Evolutionary conservation across 2,797 vertebrate genomes (phyloP), one percentile per base, ranked within the genome.

Genomic region (Sebastes hubbsi): DNA sequence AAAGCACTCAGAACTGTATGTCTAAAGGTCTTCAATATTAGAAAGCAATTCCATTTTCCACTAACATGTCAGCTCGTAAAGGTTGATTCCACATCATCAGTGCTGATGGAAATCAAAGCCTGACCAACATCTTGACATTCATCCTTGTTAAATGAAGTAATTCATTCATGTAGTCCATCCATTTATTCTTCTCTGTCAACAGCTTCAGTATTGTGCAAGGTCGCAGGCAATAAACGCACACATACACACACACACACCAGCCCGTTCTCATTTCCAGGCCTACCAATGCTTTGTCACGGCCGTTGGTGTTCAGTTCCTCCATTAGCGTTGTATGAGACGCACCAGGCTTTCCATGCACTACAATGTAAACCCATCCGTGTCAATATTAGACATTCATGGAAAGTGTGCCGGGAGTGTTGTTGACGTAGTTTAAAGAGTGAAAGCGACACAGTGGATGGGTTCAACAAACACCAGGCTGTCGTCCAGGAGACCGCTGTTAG

Each of bases 61-160:
- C 1, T 7, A 25, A 56, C 9, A 20, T 13, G 38, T 59, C 8
- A 34, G 18, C 72, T 81, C 34, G 36, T 8, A 27, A 71, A 34
- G 56, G 61, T 73, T 46, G 69, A 42, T 13, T 46, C 3, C 8
- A 22, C 60, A 66, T 62, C 34, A 25, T 62, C 34, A 25, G 13
- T 16, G 49, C n/a, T 24, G 64, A 73, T 30, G 24, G 18, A 65
- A 60, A 20, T 56, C 66, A 72, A 68, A 72, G 32, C 16, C 42
- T 54, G 6, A 49, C n/a, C 18, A 34, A 30, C 46, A 67, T 11
- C 11, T 30, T 69, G 46, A 76, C 22, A 66, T 66, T 54, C 24
- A 55, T 20, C 25, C 1, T 27, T 60, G 78, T 73, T 68, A 18
- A 61, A 68, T 75, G 25, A 75, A 32, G 10, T 49, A 22, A 54